Evolutionary conservation across 2,113 vertebrate genomes (phyloP).

Genomic region (Cervus canadensis): DNA sequence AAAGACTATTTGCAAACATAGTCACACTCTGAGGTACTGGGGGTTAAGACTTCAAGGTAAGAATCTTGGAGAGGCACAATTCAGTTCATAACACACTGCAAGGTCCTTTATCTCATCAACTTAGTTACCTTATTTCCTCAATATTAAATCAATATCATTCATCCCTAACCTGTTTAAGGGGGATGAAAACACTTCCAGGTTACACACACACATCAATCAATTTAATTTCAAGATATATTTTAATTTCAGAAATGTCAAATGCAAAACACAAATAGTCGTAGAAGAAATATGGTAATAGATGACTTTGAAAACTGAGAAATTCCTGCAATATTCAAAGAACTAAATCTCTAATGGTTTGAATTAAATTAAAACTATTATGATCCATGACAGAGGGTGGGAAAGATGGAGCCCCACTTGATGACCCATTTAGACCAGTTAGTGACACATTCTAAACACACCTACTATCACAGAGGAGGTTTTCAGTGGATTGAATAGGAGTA

Average conservation of each 20-base stretch:
- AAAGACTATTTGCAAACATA: neutral
- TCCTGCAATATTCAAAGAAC: neutral
- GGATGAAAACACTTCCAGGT: neutral
- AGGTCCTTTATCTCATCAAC: neutral
- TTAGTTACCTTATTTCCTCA: neutral
- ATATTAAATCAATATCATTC: neutral
- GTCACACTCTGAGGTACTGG: neutral
- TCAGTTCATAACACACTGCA: neutral
- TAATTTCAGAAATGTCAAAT: neutral
- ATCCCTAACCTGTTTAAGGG: neutral
- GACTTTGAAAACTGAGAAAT: neutral
- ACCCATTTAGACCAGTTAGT: neutral
- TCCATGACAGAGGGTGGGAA: neutral
- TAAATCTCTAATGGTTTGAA: neutral
- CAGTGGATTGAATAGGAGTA: neutral
- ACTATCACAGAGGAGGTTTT: neutral
- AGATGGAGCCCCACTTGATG: rapidly evolving
- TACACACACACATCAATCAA: neutral
- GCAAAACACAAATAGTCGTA: neutral
- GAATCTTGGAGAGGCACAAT: neutral
- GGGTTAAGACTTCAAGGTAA: neutral
- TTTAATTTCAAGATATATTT: neutral
- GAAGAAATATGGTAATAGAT: neutral
- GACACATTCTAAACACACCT: neutral
- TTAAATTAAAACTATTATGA: neutral